These are phyloP conservation scores for Suillia variegata DNA, from an alignment of 2,888 invertebrate species.

Conservation along the genomic window DNA sequence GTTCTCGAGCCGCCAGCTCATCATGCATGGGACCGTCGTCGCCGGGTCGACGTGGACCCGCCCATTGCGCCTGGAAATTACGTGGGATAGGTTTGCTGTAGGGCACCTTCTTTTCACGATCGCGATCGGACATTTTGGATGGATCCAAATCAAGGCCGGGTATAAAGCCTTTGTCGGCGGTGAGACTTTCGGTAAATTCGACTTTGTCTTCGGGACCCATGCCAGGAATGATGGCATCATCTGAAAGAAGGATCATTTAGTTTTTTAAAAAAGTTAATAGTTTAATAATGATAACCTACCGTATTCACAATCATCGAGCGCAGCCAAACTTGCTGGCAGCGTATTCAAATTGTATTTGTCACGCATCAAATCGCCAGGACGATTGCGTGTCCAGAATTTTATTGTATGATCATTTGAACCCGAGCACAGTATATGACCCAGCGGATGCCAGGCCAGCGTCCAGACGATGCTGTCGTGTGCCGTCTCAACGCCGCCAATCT, in stretches of 20 bases:
- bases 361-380: conserved; percentile 97
- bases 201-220: conserved; percentile 98
- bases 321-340: conserved; percentile 80
- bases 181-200: conserved; percentile 71
- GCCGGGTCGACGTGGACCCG: conserved; percentile 71
- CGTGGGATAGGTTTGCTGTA: conserved; percentile 96
- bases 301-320: conserved; percentile 73
- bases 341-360: conserved; percentile 97
- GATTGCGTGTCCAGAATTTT: conserved; percentile 99
- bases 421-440: conserved; percentile 97
- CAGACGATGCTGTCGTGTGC: conserved; percentile 99
- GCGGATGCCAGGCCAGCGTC: conserved; percentile 99
- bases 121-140: conserved; percentile 67
- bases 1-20: conserved; percentile 60
- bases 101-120: conserved; percentile 83
- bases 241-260: too few species aligned
- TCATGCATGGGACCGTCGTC: conserved; percentile 57
- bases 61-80: conserved; percentile 98
- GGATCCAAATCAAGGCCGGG: conserved; percentile 86
- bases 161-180: conserved; percentile 69
- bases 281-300: conserved; percentile 59
- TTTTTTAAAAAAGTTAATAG: not conserved
- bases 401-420: conserved; percentile 99
- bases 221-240: conserved; percentile 86
- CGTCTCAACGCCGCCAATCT: conserved; percentile 96